Evolutionary conservation across 2,888 invertebrate genomes (phyloP).

Genomic region (Heterodera filipjevi): DNA sequence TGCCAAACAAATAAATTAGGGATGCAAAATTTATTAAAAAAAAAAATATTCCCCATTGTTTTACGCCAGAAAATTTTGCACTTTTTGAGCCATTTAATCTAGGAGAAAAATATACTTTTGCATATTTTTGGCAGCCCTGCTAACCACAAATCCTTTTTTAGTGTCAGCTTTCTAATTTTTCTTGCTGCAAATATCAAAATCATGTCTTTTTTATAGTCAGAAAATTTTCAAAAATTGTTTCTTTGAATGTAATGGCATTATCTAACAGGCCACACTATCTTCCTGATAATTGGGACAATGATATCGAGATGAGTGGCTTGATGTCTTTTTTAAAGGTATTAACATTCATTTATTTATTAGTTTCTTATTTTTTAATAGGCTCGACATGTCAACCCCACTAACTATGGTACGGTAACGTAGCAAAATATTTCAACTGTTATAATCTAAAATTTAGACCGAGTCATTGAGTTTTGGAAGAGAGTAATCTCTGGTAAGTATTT

Average conservation of each 20-base stretch:
- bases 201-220: too few species aligned
- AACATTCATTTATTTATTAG: neutral
- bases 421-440: neutral
- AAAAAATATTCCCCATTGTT: too few species aligned
- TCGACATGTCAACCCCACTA: slow-evolving; percentile 53
- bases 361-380: slow-evolving; percentile 38
- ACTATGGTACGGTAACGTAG: slow-evolving; percentile 39
- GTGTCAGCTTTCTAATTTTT: too few species aligned
- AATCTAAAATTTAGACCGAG: slow-evolving; percentile 43
- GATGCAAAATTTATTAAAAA: too few species aligned
- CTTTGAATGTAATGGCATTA: neutral
- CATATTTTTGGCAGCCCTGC: too few species aligned
- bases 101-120: too few species aligned
- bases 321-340: slow-evolving; percentile 37
- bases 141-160: too few species aligned
- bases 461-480: slow-evolving; percentile 55
- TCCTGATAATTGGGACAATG: slow-evolving; percentile 46
- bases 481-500: slow-evolving; percentile 38
- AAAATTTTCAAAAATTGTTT: neutral
- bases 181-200: too few species aligned
- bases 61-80: too few species aligned
- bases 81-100: too few species aligned
- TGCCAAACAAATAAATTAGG: too few species aligned
- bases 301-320: slow-evolving; percentile 53
- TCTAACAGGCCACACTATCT: slow-evolving; percentile 37